Evolutionary conservation across 92 coral and sea anemone species (phyloP), one percentile per base, ranked within the genome.

Genomic region (Parazoanthus atlanticus): DNA sequence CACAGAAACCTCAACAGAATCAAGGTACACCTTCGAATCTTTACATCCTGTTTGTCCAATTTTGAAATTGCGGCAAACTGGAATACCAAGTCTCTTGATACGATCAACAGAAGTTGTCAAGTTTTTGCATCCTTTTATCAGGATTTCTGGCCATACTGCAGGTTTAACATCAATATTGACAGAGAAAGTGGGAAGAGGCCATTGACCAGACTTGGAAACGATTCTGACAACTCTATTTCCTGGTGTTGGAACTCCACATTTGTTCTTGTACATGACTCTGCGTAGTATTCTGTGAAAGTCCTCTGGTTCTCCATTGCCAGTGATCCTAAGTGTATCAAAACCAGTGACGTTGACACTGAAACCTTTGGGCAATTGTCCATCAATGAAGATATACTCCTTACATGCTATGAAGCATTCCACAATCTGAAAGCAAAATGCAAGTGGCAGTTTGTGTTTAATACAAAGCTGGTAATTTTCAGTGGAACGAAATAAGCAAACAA

Each of bases 371-470:
- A 93, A 78, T 6, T 91, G 92, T 46, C 94, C 92, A 25, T 93
- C 94, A 73, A 97, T 81, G 65, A 94, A 94, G 64, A 95, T 95
- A 76, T 94, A 94, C 78, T 97, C 99, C 78, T 91, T 93, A 86
- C 99, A 97, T 43, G 94, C 95, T 65, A 91, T 80, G 66, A 97
- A 80, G 76, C 99, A 97, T 8, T 86, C 83, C 43, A 97, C 81
- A 28, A 91, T 90, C 99, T 97, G 91, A 21, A 36, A 79, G 52
- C 26, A 64, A 52, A 28, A 79, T 19, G 15, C 29, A 79, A 4
- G 70, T 15, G 23, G 13, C 17, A 43, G 29, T 17, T 52, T 47
- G 6, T 46, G 13, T 19, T 13, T 33, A 61, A 15, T 52, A 52
- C 25, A 25, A 23, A 41, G 19, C 56, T 49, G 32, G 21, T 8